Base-by-base conservation (phyloP, 1,140 invertebrate genomes). In the Whitmania pigra region DNA sequence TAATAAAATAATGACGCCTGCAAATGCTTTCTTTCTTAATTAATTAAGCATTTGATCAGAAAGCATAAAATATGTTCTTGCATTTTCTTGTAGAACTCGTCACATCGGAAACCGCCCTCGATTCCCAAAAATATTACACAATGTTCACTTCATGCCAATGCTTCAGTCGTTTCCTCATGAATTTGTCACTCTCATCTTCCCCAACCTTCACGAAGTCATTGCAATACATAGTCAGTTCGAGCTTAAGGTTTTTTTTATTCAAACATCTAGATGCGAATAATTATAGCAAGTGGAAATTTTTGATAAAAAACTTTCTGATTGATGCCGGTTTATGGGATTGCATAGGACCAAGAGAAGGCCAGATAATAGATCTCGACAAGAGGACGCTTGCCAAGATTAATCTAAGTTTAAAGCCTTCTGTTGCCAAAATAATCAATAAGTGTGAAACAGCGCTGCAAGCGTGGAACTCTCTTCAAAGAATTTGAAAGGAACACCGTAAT, bases 101-200 rank as follows among this genome's bases (percentile, higher is more conserved):
- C 81, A 90, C 95, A 78, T 97, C 95, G 2, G 95, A 99, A 83
- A 85, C 89, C 72, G 93, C 91, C 40, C 94, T 99, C 84, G 91
- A 67, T 94, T 92, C 79, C 84, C 99, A 69, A 94, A 92, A 81
- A 89, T 97, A 3, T 84, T 98, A 20, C 89, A 93, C 60, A 86
- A 87, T 18, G 85, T 97, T 70, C 98, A 97, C 84, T 90, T 91
- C 77, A 87, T 87, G 60, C 93, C 92, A 0, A 86, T 98, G 76
- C 72, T 86, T 88, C 27, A 79, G 43, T 77, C 78, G 66, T 82
- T 85, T 77, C 86, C 90, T 4, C 77, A 86, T 5, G 90, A 94
- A 29, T 88, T 96, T 77, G 84, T 94, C 22, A 84, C 88, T 40
- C 83, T 92, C 22, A 83, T 99, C 20, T 97, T 99, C 83, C 89